Evolutionary conservation across 2,113 vertebrate species (phyloP).

Genomic region (Scolopax mira): DNA sequence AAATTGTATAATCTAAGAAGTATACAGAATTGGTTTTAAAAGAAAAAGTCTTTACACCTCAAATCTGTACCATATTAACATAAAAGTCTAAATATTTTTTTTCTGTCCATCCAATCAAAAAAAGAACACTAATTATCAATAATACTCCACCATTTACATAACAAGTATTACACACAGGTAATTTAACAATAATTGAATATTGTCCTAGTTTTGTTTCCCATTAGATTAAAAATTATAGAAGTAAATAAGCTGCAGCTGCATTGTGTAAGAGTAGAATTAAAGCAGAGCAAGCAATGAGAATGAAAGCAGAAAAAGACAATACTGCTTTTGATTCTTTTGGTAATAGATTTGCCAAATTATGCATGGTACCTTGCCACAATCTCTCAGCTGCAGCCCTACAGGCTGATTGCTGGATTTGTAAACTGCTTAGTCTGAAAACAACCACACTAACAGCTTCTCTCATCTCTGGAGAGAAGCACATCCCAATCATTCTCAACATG

Average conservation of each 20-base stretch:
- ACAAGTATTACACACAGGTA: neutral
- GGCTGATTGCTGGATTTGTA: neutral
- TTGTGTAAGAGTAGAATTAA: neutral
- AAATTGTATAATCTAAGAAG: neutral
- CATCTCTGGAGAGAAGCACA: neutral
- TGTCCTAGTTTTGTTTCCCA: neutral
- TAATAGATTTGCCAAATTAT: neutral
- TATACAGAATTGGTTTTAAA: neutral
- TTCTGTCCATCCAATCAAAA: neutral
- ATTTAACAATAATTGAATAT: neutral
- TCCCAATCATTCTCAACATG: neutral
- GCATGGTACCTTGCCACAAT: neutral
- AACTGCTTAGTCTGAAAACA: neutral
- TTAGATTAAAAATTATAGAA: neutral
- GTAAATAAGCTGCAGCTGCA: neutral
- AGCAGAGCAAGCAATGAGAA: neutral
- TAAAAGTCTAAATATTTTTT: neutral
- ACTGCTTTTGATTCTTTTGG: neutral
- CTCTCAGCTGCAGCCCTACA: neutral
- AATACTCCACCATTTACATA: neutral
- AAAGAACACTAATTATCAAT: neutral
- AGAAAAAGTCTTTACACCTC: neutral
- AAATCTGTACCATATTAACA: neutral
- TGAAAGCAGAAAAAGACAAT: neutral
- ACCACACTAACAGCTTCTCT: neutral